Conservation (phyloP, 2,888 invertebrate species). For the Cryptus viduatorius region DNA sequence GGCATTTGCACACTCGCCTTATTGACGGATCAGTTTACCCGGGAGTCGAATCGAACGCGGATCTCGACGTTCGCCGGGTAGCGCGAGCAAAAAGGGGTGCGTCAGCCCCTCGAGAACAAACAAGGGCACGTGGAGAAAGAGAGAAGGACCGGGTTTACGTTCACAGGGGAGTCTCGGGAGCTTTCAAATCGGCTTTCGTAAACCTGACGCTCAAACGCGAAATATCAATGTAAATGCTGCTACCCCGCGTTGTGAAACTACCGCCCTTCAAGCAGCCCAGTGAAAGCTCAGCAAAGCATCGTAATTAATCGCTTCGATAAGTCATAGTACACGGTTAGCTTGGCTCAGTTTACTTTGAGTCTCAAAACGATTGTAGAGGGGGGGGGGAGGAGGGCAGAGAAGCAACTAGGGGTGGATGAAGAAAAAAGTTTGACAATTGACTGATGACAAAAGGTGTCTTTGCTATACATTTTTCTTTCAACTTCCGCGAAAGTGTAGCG, state of each 20-base stretch:
- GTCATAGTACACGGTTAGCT: constrained; percentile 19
- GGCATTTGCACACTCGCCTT: constrained; percentile 18
- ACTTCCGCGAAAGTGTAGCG: neutral
- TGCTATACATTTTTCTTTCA: neutral
- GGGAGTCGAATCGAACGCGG: constrained; percentile 52
- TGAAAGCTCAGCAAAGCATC: constrained; percentile 60
- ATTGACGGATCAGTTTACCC: constrained; percentile 66
- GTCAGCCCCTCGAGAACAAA: constrained; percentile 64
- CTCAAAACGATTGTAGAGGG: neutral
- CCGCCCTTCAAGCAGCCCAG: constrained; percentile 4
- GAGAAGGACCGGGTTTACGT: neutral
- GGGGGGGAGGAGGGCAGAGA: neutral
- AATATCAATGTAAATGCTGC: constrained; percentile 65
- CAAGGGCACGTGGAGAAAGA: constrained; percentile 35
- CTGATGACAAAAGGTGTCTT: neutral
- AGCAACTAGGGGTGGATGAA: neutral
- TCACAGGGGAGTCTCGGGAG: constrained; percentile 41
- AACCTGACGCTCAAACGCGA: constrained; percentile 67
- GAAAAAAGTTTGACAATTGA: neutral
- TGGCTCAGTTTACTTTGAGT: constrained; percentile 31
- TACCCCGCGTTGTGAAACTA: constrained; percentile 20
- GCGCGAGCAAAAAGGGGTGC: constrained; percentile 51
- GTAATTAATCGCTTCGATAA: constrained; percentile 64
- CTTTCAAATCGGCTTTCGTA: constrained; percentile 67
- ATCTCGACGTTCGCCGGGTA: constrained; percentile 20